Evolutionary conservation across 2,888 invertebrate genomes (phyloP), one percentile per base, ranked within the genome.

Genomic region (Neoascia interrupta): DNA sequence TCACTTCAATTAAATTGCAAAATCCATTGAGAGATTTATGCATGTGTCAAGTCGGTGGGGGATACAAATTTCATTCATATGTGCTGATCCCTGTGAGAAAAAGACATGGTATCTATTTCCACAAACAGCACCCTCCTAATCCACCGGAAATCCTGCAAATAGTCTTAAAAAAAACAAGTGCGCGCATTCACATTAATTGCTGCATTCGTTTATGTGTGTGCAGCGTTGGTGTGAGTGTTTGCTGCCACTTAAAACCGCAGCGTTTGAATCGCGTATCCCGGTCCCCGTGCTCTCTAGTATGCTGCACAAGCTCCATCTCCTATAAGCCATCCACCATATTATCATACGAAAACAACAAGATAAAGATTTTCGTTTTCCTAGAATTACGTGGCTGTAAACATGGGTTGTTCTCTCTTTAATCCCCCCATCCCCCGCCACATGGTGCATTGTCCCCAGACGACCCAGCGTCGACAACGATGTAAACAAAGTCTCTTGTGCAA

Each of bases 91-190:
- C 60, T 76, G 76, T 76, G 76, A 47, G 70, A 75, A 61, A 49
- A 68, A 21, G 36, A 70, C 45, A 26, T 41, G 36, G 19, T 31
- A 58, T 64, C 75, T 76, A 76, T 51, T 63, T 72, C n/a, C 72
- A 72, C 43, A 13, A 21, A 5, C 39, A 19, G 31, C 8, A 31
- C 31, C 26, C 34, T 64, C 11, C 75, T 63, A 72, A 64, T 76
- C 64, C 58, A 60, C 76, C 64, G 76, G 76, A 76, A 76, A 76
- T 76, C 76, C 76, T 58, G 64, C 47, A 66, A 68, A 74, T 72
- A 72, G 76, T 72, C 58, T 26, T n/a, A 8, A 2, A n/a, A 60
- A 76, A 72, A 72, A 49, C 63, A 64, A 72, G 72, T 72, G 64
- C 58, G n/a, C n/a, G 45, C 58, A 60, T 60, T 64, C 64, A 45